A percentile compares a stretch with the other conserved stretches of the same genome.
Evolutionary conservation across 2,888 invertebrate genomes (phyloP).

Genomic region (Epirrita christyi): DNA sequence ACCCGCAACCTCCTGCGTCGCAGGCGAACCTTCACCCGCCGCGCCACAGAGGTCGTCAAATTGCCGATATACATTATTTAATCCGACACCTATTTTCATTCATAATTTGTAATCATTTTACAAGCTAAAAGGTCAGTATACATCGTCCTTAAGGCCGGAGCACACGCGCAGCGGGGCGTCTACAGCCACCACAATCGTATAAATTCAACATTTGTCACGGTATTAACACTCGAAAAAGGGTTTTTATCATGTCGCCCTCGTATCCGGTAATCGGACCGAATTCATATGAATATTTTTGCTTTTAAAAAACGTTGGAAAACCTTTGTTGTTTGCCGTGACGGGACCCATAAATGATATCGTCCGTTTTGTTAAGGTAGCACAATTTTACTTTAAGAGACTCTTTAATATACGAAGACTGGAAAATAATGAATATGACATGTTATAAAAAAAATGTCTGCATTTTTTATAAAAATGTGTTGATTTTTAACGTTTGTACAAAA

Average conservation of each 20-base stretch:
- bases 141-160: constrained; percentile 48
- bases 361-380: constrained; percentile 36
- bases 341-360: constrained; percentile 34
- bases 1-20: too few relatives aligned
- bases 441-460: background rate
- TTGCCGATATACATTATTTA: constrained; percentile 22
- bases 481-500: background rate
- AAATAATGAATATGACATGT: constrained; percentile 13
- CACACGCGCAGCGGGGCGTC: constrained; percentile 69
- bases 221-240: constrained; percentile 82
- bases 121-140: constrained; percentile 46
- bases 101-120: constrained; percentile 48
- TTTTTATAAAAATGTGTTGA: background rate
- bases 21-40: too few relatives aligned
- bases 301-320: constrained; percentile 46
- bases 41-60: too few relatives aligned
- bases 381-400: constrained; percentile 18
- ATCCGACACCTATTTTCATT: constrained; percentile 32
- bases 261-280: constrained; percentile 75
- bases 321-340: constrained; percentile 66
- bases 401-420: constrained; percentile 12
- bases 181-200: constrained; percentile 72
- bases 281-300: constrained; percentile 63
- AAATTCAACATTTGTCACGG: constrained; percentile 84
- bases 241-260: constrained; percentile 80